Evolutionary conservation across 2,797 vertebrate species (phyloP), one percentile per base, ranked within the genome.

Genomic region (Acanthiza pusilla): DNA sequence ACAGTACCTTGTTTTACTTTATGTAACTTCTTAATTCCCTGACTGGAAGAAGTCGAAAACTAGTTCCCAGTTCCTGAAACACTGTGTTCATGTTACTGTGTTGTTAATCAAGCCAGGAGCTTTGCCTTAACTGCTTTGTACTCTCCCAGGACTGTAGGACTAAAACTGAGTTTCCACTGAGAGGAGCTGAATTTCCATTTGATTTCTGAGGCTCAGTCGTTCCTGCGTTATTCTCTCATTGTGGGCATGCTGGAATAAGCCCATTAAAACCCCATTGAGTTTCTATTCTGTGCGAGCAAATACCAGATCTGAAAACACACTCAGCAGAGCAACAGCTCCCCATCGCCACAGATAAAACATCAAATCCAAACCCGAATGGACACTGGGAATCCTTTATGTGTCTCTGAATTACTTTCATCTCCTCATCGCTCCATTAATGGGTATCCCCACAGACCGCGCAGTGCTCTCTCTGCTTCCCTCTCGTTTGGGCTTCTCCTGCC

Each of bases 401-500:
- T 42, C 80, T 84, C 85, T 58, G 62, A 85, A 47, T 78, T 38
- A 9, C 91, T 97, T 96, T 89, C 89, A 71, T 89, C 90, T 92
- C 89, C 50, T 95, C 62, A 13, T 48, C 4, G 34, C 94, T 89
- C n/a, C 70, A 14, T 40, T 40, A 83, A 58, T 15, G 65, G 86
- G 8, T 40, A 29, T 89, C 91, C 92, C 92, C 86, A 30, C 67
- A 57, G 94, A 81, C 89, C 57, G 20, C 20, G 29, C 3, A 43
- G 77, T 5, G 11, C 68, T 10, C 85, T 91, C 93, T 86, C 80
- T 55, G 68, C 70, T 80, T 96, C 89, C 72, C 84, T 66, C 30
- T 85, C 71, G 18, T 81, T 85, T 54, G 66, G 45, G 92, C 91
- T 96, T 82, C 63, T 96, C 89, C 94, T 93, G 94, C 89, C 83